phyloP scores from a whole-genome alignment of 2,797 vertebrate species.

The Astyanax mexicanus region DNA sequence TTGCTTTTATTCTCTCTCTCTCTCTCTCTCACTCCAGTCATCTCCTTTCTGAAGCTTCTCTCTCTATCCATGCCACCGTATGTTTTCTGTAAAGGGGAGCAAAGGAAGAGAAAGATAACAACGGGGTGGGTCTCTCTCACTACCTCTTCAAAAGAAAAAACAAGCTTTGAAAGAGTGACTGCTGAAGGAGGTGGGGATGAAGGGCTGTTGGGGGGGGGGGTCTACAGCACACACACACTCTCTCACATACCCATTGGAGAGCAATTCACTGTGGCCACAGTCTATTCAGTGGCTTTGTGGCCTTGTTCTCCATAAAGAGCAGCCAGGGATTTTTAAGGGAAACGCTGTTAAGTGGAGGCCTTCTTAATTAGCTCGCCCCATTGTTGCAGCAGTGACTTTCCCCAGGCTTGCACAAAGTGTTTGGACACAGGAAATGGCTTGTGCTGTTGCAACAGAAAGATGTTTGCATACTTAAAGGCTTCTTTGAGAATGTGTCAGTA shows the following conservation, averaged over 20 bases:
- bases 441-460: conserved; percentile 32
- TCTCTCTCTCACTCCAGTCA: conserved; percentile 62
- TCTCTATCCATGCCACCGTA: conserved; percentile 22
- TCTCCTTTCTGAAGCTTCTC: conserved; percentile 68
- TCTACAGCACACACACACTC: conserved; percentile 30
- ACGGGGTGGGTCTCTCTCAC: conserved; percentile 52
- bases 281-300: conserved; percentile 55
- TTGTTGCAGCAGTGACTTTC: conserved; percentile 65
- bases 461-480: conserved; percentile 40
- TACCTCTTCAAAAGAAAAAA: conserved; percentile 61
- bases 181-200: conserved; percentile 32
- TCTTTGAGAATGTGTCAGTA: neutral
- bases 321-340: conserved; percentile 50
- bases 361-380: conserved; percentile 56
- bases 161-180: conserved; percentile 64
- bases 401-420: conserved; percentile 57
- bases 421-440: conserved; percentile 75
- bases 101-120: conserved; percentile 50
- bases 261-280: conserved; percentile 46
- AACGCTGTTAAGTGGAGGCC: conserved; percentile 47
- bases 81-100: conserved; percentile 41
- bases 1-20: too few relatives aligned
- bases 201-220: neutral
- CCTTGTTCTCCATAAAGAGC: conserved; percentile 53
- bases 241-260: conserved; percentile 45